A percentile compares a stretch with the other conserved stretches of the same genome.
Conservation (phyloP, 23 tunicate genomes). For the Botrylloides violaceus region DNA sequence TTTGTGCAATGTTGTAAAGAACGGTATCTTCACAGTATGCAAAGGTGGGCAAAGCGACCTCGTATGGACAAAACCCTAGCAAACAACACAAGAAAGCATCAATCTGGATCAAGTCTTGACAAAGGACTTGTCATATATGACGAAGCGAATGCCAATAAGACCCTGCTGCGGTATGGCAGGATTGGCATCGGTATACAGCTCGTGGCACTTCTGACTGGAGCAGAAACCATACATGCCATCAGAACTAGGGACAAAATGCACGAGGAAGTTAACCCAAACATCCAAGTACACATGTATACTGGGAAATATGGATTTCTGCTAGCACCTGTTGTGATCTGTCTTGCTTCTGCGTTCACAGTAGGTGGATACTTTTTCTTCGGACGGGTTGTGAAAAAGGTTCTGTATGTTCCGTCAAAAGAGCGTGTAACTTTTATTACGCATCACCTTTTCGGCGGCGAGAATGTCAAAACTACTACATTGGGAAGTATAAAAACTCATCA, state of each 20-base stretch:
- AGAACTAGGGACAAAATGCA: conserved; percentile 4
- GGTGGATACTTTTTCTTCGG: not conserved
- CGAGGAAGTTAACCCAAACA: conserved; percentile 14
- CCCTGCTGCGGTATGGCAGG: not conserved
- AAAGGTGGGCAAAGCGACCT: too few species aligned
- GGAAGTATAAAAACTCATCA: not conserved
- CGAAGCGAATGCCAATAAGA: conserved; percentile 7
- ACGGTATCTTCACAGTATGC: too few species aligned
- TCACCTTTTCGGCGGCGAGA: conserved; percentile 13
- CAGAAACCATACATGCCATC: conserved; percentile 8
- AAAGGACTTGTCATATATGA: conserved; percentile 5
- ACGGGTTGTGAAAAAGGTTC: conserved; percentile 11
- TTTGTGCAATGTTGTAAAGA: too few species aligned
- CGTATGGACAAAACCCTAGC: too few species aligned
- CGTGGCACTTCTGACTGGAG: not conserved
- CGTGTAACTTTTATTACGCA: conserved; percentile 2
- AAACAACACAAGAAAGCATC: too few species aligned
- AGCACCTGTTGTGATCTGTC: not conserved
- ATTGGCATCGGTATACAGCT: conserved; percentile 7
- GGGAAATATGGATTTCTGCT: conserved; percentile 7
- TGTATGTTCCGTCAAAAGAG: not conserved
- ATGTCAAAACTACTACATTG: not conserved
- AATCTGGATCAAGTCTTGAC: not conserved
- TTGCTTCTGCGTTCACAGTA: not conserved
- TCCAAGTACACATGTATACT: conserved; percentile 13